Base-by-base conservation (phyloP, 2,888 invertebrate species). In the Beris morrisii region DNA sequence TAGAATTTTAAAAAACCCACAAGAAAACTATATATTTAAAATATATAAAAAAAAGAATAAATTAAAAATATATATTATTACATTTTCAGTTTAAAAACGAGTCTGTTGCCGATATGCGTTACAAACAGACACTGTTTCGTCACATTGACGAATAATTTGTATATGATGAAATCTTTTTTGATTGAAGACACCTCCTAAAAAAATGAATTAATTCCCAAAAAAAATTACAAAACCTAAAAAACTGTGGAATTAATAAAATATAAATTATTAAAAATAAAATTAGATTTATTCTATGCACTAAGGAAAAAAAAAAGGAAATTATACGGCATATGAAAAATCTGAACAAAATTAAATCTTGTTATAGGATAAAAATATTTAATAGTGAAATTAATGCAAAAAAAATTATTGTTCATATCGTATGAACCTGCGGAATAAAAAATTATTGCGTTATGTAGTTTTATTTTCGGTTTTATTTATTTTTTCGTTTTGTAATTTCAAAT, bases 71-170 rank as follows among this genome's bases (percentile, higher is more conserved):
- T 52, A 15, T 58, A 44, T 44, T 56, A 48, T 59, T 59, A 59
- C 31, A 50, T 59, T 59, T 61, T 61, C 61, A 32, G 32, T 48
- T 52, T n/a, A 22, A 56, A 57, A 61, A 38, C 61, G 63, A 74
- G 78, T 79, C 80, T 80, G 79, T 80, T 77, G 76, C 78, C 79
- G 75, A 78, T 78, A 78, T 74, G 61, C 67, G 66, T 58, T 79
- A 76, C 76, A 77, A 76, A 75, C 79, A 79, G 79, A 79, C 79
- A 76, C 76, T 76, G 77, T 73, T 81, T 81, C 80, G 80, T 81
- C 80, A 81, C 80, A 81, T 81, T 81, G 80, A 81, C 80, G 81
- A 80, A 77, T 78, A 77, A 75, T 76, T 77, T 77, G 72, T 69
- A 67, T 54, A 69, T 75, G 66, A 57, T 52, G 43, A 65, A 65